Percentiles rank a stretch among this genome's conserved stretches.
These are phyloP conservation scores for Phacellophora camtschatica DNA, from an alignment of 30 jellyfish, hydroid and myxozoan species.

Conservation along the genomic window DNA sequence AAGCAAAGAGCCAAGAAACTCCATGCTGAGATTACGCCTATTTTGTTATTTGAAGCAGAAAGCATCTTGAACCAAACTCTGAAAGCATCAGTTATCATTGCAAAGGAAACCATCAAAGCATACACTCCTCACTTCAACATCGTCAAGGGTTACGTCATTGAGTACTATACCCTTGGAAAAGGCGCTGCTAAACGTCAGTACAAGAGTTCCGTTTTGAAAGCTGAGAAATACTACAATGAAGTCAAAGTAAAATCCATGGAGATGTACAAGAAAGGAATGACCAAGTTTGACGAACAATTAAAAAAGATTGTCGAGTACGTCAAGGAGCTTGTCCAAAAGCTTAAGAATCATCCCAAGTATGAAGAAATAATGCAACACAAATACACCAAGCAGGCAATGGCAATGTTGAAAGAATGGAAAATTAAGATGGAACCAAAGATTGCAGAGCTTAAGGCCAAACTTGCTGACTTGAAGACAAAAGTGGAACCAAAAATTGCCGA, in stretches of 20 bases:
- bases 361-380: slow-evolving; percentile 50
- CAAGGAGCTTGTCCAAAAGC: slow-evolving; percentile 35
- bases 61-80: slow-evolving; percentile 95
- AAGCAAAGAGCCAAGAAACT: slow-evolving; percentile 41
- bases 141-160: slow-evolving; percentile 44
- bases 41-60: slow-evolving; percentile 71
- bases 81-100: slow-evolving; percentile 78
- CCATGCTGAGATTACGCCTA: slow-evolving; percentile 75
- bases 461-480: slow-evolving; percentile 23
- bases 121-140: slow-evolving; percentile 87
- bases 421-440: slow-evolving; percentile 29
- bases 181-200: slow-evolving; percentile 23
- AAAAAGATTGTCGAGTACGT: slow-evolving; percentile 44
- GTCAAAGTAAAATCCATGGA: slow-evolving; percentile 51
- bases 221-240: slow-evolving; percentile 24
- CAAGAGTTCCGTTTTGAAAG: slow-evolving; percentile 31
- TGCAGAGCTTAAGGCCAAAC: slow-evolving; percentile 31
- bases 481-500: slow-evolving; percentile 32
- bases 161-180: slow-evolving; percentile 31
- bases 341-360: slow-evolving; percentile 75
- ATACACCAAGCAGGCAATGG: slow-evolving; percentile 39
- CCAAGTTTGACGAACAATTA: slow-evolving; percentile 46
- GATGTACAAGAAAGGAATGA: slow-evolving; percentile 53
- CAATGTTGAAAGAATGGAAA: slow-evolving; percentile 22
- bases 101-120: slow-evolving; percentile 83